Evolutionary conservation across 2,797 vertebrate genomes (phyloP), one percentile per base, ranked within the genome.

Genomic region (Neoniphon sammara): DNA sequence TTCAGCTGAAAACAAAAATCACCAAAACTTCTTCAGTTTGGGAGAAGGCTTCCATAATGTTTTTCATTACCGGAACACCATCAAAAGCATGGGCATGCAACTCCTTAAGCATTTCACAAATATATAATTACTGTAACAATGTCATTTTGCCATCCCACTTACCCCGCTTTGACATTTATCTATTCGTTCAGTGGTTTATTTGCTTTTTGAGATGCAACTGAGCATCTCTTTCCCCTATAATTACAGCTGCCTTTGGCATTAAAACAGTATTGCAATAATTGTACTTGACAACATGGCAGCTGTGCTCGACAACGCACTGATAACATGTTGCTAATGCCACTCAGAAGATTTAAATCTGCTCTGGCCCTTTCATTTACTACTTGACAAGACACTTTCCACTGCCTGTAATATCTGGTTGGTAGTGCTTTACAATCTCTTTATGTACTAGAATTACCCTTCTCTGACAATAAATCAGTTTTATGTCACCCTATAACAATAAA

Each of bases 401-500:
- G 25, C 20, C 46, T 25, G 7, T 59, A 20, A 30, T 53, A 52
- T 57, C 68, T 73, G 54, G 59, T 76, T 21, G 18, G 10, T 27
- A 54, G 27, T 50, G 23, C 59, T 44, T 47, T 54, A 25, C 46
- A 58, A 30, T 66, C 47, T 73, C 55, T 78, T 57, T 70, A 61
- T 70, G 56, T 54, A 14, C 66, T 65, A 20, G 25, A 74, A 74
- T 69, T 34, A 63, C 64, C 34, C 36, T 15, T 65, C 36, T 34
- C 34, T 67, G 42, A 52, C 64, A 52, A 65, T 85, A 74, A 75
- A 77, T 84, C 55, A 36, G 31, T 64, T 76, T 62, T 65, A 71
- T 15, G 9, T 73, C 60, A 36, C 39, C n/a, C 50, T 52, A 52
- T 71, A 79, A 82, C 70, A 75, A 64, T 75, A 73, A 85, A 80